Conservation (phyloP, 2,888 invertebrate species). For the Tyria jacobaeae region DNA sequence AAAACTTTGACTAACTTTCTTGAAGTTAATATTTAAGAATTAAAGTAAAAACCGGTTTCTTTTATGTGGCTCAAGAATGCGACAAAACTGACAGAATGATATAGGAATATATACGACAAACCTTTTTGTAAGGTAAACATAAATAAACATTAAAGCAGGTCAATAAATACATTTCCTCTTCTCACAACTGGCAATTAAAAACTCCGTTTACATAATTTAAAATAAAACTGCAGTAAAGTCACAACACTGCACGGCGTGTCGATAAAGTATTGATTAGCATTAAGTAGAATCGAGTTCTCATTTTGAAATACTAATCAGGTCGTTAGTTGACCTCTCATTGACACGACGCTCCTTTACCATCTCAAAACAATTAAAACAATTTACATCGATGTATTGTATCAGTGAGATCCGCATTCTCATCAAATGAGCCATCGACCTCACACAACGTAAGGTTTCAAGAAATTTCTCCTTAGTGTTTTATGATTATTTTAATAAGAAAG, state of each 20-base stretch:
- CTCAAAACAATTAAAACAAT: conserved; percentile 75
- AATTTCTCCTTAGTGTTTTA: conserved; percentile 51
- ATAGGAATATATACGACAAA: conserved; percentile 9
- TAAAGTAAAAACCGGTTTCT: conserved; percentile 1
- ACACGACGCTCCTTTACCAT: conserved; percentile 67
- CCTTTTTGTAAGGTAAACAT: conserved; percentile 8
- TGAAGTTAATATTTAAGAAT: conserved; percentile 4
- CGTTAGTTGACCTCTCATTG: conserved; percentile 70
- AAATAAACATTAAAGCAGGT: conserved; percentile 25
- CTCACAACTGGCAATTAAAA: conserved; percentile 48
- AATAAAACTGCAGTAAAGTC: conserved; percentile 45
- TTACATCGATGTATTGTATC: conserved; percentile 56
- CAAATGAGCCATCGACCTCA: conserved; percentile 53
- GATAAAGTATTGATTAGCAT: conserved; percentile 51
- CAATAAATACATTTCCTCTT: conserved; percentile 40
- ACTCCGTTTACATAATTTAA: conserved; percentile 47
- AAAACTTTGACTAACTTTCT: conserved; percentile 3
- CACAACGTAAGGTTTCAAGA: conserved; percentile 51
- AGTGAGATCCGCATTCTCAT: conserved; percentile 68
- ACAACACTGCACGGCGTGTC: conserved; percentile 35
- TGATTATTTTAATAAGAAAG: conserved; percentile 55
- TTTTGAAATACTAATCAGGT: conserved; percentile 63
- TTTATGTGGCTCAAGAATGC: conserved; percentile 7
- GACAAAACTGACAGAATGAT: conserved; percentile 13
- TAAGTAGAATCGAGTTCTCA: conserved; percentile 54